Base-by-base conservation (phyloP, 2,113 vertebrate species). In the Protobothrops flavoviridis region DNA sequence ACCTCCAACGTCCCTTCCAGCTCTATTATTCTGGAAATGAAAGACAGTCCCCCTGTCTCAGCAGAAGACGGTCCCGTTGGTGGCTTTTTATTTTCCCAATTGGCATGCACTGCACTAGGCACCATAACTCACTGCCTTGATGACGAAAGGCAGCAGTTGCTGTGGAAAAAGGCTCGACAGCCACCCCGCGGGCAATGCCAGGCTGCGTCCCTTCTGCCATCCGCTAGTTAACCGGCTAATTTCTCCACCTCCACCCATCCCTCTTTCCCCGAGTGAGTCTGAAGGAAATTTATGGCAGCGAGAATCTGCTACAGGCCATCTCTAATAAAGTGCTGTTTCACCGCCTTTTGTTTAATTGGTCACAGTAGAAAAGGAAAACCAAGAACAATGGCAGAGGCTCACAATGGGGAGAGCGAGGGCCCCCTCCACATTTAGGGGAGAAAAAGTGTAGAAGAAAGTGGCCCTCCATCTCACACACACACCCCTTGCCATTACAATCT, bases 251-350 rank as follows among this genome's bases (percentile, higher is more conserved):
- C 45, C 89, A 4, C 13, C 8, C 89, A 4, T 9, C 12, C 45
- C 23, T 17, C 1, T 92, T 97, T 97, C 52, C 98, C 98, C 96
- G 87, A 97, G 97, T 93, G 93, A 92, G 97, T 98, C 99, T 96
- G 89, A 95, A 98, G 98, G 98, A 98, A 98, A 99, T 99, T 98
- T 99, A 99, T 98, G 96, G 97, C 98, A 94, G 97, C 96, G 95
- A 97, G 97, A 94, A 91, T 97, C 95, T 97, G 98, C 98, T 98
- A 95, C 97, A 97, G 98, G 98, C 98, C 98, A 98, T 98, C 98
- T 98, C 98, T 98, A 98, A 99, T 99, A 99, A 99, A 99, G 99
- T 98, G 98, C 97, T 98, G 97, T 98, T 99, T 98, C 98, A 97
- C 97, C 98, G 98, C 98, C 98, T 98, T 99, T 98, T 98, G 98